These are phyloP conservation scores for Masticophis lateralis DNA, from an alignment of 2,797 vertebrate genomes.

Conservation along the genomic window DNA sequence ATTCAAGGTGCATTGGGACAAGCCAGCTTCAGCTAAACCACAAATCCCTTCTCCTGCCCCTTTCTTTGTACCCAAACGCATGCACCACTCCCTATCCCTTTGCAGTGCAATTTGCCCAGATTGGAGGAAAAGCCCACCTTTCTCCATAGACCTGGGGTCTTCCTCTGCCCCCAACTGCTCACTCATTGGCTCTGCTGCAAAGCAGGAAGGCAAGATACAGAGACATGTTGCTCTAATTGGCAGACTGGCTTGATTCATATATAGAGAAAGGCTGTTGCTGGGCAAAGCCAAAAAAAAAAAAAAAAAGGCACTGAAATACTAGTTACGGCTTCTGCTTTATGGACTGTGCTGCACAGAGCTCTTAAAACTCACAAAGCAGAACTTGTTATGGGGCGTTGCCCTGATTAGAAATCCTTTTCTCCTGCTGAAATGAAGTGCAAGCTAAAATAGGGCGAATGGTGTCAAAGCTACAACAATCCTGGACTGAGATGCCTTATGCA, in stretches of 20 bases:
- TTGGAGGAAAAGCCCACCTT: not conserved
- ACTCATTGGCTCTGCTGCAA: not conserved
- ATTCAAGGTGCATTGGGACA: not conserved
- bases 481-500: too few relatives aligned
- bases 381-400: not conserved
- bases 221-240: not conserved
- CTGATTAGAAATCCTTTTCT: not conserved
- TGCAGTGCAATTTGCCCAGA: not conserved
- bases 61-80: not conserved
- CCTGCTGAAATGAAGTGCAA: not conserved
- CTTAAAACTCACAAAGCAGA: not conserved
- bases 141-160: not conserved
- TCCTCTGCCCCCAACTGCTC: fast-evolving
- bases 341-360: slow-evolving; percentile 27
- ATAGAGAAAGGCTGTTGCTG: slow-evolving; percentile 45
- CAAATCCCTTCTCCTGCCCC: not conserved
- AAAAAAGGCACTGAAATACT: slow-evolving; percentile 38
- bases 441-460: not conserved
- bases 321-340: slow-evolving; percentile 19
- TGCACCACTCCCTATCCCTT: not conserved
- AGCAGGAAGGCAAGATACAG: not conserved
- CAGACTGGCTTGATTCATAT: not conserved
- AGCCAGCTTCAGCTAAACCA: not conserved
- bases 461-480: not conserved
- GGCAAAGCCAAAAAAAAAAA: slow-evolving; percentile 18